These are phyloP conservation scores for Xestia xanthographa DNA, from an alignment of 2,888 invertebrate genomes.

Conservation along the genomic window DNA sequence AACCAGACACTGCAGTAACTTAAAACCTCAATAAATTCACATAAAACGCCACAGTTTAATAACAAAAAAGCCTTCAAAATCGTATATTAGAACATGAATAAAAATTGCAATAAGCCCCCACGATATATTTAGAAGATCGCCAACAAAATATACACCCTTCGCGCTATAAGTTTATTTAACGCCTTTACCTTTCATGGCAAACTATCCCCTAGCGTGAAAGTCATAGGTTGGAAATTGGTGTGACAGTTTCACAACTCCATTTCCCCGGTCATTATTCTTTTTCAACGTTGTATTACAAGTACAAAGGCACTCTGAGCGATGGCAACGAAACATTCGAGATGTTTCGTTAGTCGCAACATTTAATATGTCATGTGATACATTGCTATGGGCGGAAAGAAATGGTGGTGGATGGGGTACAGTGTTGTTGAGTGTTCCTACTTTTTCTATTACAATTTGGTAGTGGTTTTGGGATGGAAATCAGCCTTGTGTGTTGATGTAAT, in stretches of 20 bases:
- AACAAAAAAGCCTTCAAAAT: constrained; percentile 53
- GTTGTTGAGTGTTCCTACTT: constrained; percentile 29
- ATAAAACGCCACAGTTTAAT: constrained; percentile 56
- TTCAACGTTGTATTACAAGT: constrained; percentile 71
- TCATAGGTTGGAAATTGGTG: constrained; percentile 57
- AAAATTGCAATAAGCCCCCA: constrained; percentile 67
- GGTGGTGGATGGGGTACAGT: constrained; percentile 13
- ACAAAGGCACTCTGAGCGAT: constrained; percentile 68
- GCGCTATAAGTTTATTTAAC: constrained; percentile 68
- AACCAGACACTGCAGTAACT: constrained; percentile 22
- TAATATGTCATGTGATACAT: constrained; percentile 67
- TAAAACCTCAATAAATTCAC: constrained; percentile 52
- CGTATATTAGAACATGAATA: constrained; percentile 61
- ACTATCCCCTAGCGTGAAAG: constrained; percentile 18
- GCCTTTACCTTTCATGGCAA: constrained; percentile 27
- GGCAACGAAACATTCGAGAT: constrained; percentile 66
- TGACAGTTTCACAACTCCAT: constrained; percentile 68
- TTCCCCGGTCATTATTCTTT: constrained; percentile 71
- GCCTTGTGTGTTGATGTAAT: neutral
- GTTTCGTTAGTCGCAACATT: constrained; percentile 68
- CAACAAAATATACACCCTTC: constrained; percentile 68
- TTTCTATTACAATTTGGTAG: constrained; percentile 16
- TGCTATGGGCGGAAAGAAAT: constrained; percentile 52
- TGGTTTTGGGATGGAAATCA: neutral
- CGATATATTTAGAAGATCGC: constrained; percentile 67